A percentile compares a stretch with the other conserved stretches of the same genome.
phyloP scores from a whole-genome alignment of 2,113 vertebrate genomes.

The Mesembrinibis cayennensis region DNA sequence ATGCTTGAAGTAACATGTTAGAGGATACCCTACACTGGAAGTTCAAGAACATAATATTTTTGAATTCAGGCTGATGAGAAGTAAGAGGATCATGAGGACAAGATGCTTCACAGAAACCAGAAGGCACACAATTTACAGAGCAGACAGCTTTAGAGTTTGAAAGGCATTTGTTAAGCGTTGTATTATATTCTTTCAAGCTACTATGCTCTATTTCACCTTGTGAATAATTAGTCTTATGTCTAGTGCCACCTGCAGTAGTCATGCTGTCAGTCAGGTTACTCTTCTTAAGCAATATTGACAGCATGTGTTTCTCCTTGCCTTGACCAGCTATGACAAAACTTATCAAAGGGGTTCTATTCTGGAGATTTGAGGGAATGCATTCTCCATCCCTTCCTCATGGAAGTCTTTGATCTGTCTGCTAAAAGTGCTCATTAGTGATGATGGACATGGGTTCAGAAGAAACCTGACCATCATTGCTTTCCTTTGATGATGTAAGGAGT shows the following conservation, averaged over 20 bases:
- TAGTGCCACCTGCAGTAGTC: not conserved
- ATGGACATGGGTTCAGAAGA: not conserved
- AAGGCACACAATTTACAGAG: not conserved
- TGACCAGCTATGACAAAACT: not conserved
- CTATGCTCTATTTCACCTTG: not conserved
- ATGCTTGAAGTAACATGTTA: not conserved
- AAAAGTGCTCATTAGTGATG: not conserved
- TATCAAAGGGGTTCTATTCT: not conserved
- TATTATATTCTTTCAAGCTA: not conserved
- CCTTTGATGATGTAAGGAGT: not conserved
- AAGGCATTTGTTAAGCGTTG: not conserved
- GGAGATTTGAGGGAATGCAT: not conserved
- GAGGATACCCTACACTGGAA: not conserved
- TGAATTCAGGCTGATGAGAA: not conserved
- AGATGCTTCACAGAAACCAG: not conserved
- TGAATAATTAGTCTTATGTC: not conserved
- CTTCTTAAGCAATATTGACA: not conserved
- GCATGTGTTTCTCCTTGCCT: not conserved
- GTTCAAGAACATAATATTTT: not conserved
- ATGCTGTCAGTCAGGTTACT: not conserved
- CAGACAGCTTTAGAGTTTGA: not conserved
- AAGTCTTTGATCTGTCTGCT: conserved; percentile 1
- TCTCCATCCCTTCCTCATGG: not conserved
- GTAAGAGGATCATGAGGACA: not conserved
- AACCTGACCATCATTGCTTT: not conserved